These are phyloP conservation scores for Andricus curvator DNA, from an alignment of 2,888 invertebrate genomes.

Conservation along the genomic window DNA sequence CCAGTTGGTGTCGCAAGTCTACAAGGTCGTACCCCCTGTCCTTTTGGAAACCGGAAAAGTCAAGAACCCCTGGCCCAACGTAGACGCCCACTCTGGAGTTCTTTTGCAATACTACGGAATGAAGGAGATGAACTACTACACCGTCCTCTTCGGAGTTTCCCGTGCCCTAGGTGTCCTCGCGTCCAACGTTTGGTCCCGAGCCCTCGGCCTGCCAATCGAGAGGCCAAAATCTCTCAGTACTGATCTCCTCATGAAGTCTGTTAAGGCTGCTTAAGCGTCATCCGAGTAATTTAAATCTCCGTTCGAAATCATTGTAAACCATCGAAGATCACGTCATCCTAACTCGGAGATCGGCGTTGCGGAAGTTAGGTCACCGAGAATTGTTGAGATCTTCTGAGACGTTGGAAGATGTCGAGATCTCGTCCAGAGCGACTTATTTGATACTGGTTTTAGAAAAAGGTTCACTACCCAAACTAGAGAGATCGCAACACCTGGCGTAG, in stretches of 20 bases:
- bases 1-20: constrained; percentile 91
- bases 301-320: constrained; percentile 35
- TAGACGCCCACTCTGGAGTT: constrained; percentile 97
- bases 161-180: constrained; percentile 91
- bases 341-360: constrained; percentile 1
- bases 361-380: background rate
- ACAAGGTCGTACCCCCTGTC: constrained; percentile 95
- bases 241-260: constrained; percentile 74
- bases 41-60: constrained; percentile 96
- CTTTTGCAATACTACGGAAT: constrained; percentile 87
- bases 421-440: constrained; percentile 18
- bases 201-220: constrained; percentile 90
- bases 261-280: constrained; percentile 69
- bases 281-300: constrained; percentile 27
- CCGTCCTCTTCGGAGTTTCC: constrained; percentile 93
- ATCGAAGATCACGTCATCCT: constrained; percentile 30
- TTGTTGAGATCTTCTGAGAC: background rate
- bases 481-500: constrained; percentile 9
- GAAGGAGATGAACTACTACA: constrained; percentile 95
- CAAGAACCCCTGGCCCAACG: constrained; percentile 99
- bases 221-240: constrained; percentile 88
- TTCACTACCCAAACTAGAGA: constrained; percentile 4
- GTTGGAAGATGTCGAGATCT: background rate
- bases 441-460: background rate
- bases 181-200: constrained; percentile 90